Evolutionary conservation across 1,140 invertebrate genomes (phyloP).

Genomic region (Sinella curviseta): DNA sequence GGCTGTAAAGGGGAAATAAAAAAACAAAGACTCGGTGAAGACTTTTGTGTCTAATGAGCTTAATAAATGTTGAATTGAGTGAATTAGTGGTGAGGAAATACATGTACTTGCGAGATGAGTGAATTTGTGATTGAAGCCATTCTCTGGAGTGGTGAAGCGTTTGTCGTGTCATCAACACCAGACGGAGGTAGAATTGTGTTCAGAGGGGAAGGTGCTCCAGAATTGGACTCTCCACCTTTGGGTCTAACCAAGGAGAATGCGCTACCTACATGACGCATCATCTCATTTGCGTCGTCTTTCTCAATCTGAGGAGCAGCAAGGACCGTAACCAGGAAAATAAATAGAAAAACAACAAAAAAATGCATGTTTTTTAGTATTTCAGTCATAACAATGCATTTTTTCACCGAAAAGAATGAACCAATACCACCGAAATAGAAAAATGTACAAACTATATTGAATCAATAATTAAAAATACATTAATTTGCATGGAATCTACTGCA

Average conservation of each 20-base stretch:
- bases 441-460: too few species aligned
- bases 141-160: conserved; percentile 86
- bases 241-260: conserved; percentile 81
- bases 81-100: conserved; percentile 23
- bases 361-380: background rate
- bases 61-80: too few species aligned
- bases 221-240: conserved; percentile 60
- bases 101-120: conserved; percentile 74
- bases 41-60: too few species aligned
- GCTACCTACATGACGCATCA: conserved; percentile 75
- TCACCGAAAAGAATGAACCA: too few species aligned
- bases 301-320: conserved; percentile 29
- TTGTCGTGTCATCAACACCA: conserved; percentile 73
- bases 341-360: background rate
- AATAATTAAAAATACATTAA: too few species aligned
- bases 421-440: too few species aligned
- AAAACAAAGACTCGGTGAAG: background rate
- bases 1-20: conserved; percentile 60
- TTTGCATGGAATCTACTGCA: too few species aligned
- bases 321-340: background rate
- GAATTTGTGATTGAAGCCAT: conserved; percentile 98
- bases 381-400: background rate
- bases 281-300: conserved; percentile 50
- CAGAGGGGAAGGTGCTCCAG: conserved; percentile 60
- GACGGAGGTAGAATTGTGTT: conserved; percentile 79